A percentile compares a stretch with the other conserved stretches of the same genome.
These are phyloP conservation scores for Nothobranchius kuhntae DNA, from an alignment of 2,113 vertebrate species.

Conservation along the genomic window DNA sequence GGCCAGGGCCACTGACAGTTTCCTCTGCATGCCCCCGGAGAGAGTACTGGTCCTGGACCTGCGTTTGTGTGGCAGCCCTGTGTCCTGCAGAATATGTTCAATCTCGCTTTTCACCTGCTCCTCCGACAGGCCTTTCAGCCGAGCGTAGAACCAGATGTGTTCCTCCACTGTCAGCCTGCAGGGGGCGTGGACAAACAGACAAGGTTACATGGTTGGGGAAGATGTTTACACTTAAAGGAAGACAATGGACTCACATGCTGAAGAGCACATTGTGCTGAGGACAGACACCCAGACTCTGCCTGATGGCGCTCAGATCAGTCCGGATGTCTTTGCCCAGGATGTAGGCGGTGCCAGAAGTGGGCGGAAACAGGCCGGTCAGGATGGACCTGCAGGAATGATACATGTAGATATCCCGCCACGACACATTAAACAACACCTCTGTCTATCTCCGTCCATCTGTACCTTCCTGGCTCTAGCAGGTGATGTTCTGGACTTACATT, in stretches of 20 bases:
- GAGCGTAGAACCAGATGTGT: conserved; percentile 97
- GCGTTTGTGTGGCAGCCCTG: conserved; percentile 92
- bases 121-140: conserved; percentile 91
- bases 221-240: neutral
- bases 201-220: neutral
- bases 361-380: conserved; percentile 94
- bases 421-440: neutral
- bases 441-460: neutral
- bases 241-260: conserved; percentile 85
- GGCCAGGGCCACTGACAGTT: conserved; percentile 94
- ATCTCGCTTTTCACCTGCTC: conserved; percentile 88
- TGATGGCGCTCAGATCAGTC: conserved; percentile 87
- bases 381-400: conserved; percentile 85
- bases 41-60: conserved; percentile 80
- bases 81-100: conserved; percentile 91
- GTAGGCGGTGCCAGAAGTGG: conserved; percentile 94
- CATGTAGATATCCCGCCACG: neutral
- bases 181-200: neutral
- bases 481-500: conserved; percentile 83
- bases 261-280: conserved; percentile 98
- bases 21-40: conserved; percentile 95
- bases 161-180: conserved; percentile 95
- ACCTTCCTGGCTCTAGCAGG: neutral
- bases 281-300: conserved; percentile 93
- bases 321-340: conserved; percentile 95